These are phyloP conservation scores for Mercenaria mercenaria DNA, from an alignment of 1,140 invertebrate species.

Conservation along the genomic window DNA sequence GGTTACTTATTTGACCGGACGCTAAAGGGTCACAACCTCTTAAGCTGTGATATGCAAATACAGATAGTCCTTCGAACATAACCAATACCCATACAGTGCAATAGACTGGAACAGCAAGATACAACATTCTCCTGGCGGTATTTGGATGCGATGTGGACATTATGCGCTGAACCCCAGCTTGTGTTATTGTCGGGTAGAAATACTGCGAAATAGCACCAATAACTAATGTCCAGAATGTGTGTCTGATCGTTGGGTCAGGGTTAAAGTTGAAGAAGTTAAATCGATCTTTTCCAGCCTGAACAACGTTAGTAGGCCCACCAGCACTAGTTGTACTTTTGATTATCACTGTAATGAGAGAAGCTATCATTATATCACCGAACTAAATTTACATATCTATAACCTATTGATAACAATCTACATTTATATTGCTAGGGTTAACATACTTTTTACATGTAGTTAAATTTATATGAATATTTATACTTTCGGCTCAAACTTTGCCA, in stretches of 20 bases:
- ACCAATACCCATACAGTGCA: not conserved
- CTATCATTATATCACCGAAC: too few species aligned
- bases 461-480: too few species aligned
- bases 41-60: constrained; percentile 32
- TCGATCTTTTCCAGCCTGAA: not conserved
- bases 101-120: constrained; percentile 12
- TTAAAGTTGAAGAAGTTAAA: constrained; percentile 12
- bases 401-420: too few species aligned
- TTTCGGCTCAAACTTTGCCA: too few species aligned
- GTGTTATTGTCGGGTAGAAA: not conserved
- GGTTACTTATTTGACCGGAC: constrained; percentile 14
- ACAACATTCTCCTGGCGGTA: constrained; percentile 12
- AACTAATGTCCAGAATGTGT: constrained; percentile 42
- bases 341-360: not conserved
- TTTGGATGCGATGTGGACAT: not conserved
- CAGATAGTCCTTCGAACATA: constrained; percentile 17
- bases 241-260: constrained; percentile 40
- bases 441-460: too few species aligned
- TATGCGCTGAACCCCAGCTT: constrained; percentile 47
- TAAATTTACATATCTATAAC: too few species aligned
- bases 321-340: not conserved
- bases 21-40: constrained; percentile 33
- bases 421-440: too few species aligned
- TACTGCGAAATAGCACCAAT: not conserved
- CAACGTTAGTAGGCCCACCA: not conserved